Evolutionary conservation across 2,888 invertebrate genomes (phyloP).

Genomic region (Chalcis sispes): DNA sequence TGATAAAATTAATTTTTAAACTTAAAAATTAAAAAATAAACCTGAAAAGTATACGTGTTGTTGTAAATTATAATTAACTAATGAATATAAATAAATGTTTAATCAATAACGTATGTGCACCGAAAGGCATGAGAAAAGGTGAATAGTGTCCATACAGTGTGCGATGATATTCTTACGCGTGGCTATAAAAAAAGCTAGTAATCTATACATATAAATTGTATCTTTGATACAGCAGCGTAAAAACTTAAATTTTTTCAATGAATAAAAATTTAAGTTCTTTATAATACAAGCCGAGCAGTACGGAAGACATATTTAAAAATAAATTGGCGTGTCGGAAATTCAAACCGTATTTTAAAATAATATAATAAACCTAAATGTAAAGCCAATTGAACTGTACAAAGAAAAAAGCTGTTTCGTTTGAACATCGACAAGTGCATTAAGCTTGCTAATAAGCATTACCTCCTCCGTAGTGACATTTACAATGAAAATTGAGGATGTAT

Average conservation of each 20-base stretch:
- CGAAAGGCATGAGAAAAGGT: constrained; percentile 40
- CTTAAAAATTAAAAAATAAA: constrained; percentile 28
- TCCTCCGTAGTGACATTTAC: constrained; percentile 70
- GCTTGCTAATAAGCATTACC: constrained; percentile 72
- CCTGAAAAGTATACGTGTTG: constrained; percentile 39
- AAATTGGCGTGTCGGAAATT: constrained; percentile 10
- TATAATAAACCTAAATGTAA: constrained; percentile 44
- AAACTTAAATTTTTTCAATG: too few relatives aligned
- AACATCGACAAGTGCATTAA: constrained; percentile 59
- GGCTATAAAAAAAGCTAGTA: constrained; percentile 41
- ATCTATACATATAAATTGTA: constrained; percentile 4
- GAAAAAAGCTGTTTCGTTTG: constrained; percentile 47
- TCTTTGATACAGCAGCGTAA: too few relatives aligned
- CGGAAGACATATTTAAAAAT: constrained; percentile 23
- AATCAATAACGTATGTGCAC: constrained; percentile 35
- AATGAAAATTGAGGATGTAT: constrained; percentile 65
- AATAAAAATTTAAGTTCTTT: too few relatives aligned
- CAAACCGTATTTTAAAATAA: constrained; percentile 21
- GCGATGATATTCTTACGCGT: constrained; percentile 32
- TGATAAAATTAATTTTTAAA: constrained; percentile 32
- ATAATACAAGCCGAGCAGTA: constrained; percentile 3
- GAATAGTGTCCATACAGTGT: constrained; percentile 25
- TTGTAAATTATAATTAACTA: constrained; percentile 29
- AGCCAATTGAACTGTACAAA: constrained; percentile 51
- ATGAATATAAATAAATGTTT: constrained; percentile 32